phyloP scores from a whole-genome alignment of 2,113 vertebrate genomes.

The Pedetes capensis region DNA sequence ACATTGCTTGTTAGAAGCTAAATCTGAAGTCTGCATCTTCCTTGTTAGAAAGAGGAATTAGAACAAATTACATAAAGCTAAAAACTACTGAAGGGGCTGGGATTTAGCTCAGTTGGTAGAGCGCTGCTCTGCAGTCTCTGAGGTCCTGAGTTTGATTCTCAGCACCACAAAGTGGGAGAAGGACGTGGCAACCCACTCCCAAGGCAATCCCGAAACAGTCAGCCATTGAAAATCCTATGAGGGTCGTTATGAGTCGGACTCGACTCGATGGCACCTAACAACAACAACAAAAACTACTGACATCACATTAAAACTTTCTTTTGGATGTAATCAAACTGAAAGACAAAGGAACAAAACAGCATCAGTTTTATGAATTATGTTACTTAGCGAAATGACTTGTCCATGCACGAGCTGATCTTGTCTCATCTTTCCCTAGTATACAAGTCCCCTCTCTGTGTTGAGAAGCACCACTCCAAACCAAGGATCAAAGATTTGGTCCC shows the following conservation, averaged over 20 bases:
- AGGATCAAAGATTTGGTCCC: neutral
- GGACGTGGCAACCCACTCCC: too few relatives aligned
- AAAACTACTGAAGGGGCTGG: neutral
- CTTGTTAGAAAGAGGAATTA: slow-evolving; percentile 15
- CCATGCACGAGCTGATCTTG: neutral
- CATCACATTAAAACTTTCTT: slow-evolving; percentile 13
- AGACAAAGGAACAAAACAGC: neutral
- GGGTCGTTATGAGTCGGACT: too few relatives aligned
- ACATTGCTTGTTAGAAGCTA: neutral
- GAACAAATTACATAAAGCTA: neutral
- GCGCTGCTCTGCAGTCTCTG: too few relatives aligned
- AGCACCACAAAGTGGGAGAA: too few relatives aligned
- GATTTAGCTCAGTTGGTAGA: too few relatives aligned
- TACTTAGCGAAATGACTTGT: neutral
- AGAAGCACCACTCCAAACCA: neutral
- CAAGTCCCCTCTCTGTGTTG: neutral
- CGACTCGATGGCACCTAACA: too few relatives aligned
- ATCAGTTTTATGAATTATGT: neutral
- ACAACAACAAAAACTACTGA: neutral
- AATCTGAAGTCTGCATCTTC: neutral
- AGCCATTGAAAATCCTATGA: too few relatives aligned
- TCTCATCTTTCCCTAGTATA: neutral
- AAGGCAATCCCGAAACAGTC: too few relatives aligned
- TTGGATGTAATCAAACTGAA: neutral
- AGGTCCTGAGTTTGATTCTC: too few relatives aligned